Percentiles rank a stretch among this genome's conserved stretches.
Evolutionary conservation across 1,140 invertebrate species (phyloP).

Genomic region (Mamestra configurata): DNA sequence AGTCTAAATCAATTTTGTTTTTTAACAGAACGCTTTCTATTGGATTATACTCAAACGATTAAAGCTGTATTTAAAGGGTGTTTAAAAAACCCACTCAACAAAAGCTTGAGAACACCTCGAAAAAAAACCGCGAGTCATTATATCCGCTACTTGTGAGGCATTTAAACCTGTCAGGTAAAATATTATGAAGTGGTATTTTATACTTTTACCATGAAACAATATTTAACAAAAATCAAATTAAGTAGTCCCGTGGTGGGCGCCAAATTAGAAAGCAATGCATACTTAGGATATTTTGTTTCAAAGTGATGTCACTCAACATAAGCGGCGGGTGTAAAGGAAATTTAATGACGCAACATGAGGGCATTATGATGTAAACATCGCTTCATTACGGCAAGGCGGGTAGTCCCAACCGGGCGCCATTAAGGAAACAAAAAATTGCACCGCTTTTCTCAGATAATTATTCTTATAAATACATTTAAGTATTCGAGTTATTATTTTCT

Average conservation of each 20-base stretch:
- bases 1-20: too few species aligned
- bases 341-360: conserved; percentile 7
- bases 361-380: conserved; percentile 1
- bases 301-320: neutral
- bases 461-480: too few species aligned
- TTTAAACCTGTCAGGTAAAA: conserved; percentile 14
- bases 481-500: too few species aligned
- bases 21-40: neutral
- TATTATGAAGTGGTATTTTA: neutral
- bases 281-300: conserved; percentile 3
- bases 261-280: neutral
- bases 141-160: neutral
- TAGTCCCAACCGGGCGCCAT: conserved; percentile 15
- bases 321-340: neutral
- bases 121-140: conserved; percentile 19
- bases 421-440: neutral
- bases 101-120: neutral
- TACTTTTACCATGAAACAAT: neutral
- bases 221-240: neutral
- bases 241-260: conserved; percentile 8
- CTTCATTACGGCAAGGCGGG: neutral
- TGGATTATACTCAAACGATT: neutral
- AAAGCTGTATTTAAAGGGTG: neutral
- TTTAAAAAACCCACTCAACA: conserved; percentile 12
- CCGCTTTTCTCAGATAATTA: neutral